Evolutionary conservation across 53 echinoderm and acorn worm species (phyloP), one percentile per base, ranked within the genome.

Genomic region (Henricia sp.): DNA sequence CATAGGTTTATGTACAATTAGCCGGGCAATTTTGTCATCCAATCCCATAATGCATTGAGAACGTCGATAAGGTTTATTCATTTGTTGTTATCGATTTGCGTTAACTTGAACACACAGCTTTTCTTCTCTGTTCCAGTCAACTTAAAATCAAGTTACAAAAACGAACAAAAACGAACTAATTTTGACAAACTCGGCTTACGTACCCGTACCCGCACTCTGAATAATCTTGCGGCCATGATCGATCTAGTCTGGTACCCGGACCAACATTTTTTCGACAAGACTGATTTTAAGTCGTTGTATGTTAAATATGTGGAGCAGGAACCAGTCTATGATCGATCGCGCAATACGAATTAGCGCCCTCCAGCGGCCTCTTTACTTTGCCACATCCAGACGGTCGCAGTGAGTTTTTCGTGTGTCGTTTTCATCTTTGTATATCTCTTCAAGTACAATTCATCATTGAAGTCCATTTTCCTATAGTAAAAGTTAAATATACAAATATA

Each of bases 161-260:
- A n/a, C n/a, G n/a, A n/a, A n/a, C n/a, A n/a, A n/a, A n/a, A n/a
- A n/a, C n/a, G n/a, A n/a, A n/a, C n/a, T n/a, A n/a, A n/a, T n/a
- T n/a, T n/a, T n/a, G n/a, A n/a, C n/a, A n/a, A n/a, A n/a, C n/a
- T n/a, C n/a, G n/a, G n/a, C n/a, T n/a, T n/a, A n/a, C n/a, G n/a
- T n/a, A n/a, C n/a, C n/a, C 80, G 5, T 21, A 80, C 80, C 80
- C 65, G 50, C 3, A 64, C 13, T 63, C 58, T 80, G 21, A 80
- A 37, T 63, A 80, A 80, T 9, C 34, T 38, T 46, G 80, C 64
- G 62, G 80, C 80, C 80, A 80, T 80, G 19, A 37, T 80, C 60
- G 77, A 29, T 17, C 14, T 19, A 36, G 12, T 24, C 39, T 75
- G 75, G 57, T 75, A 75, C 13, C 25, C 56, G 24, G 50, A 25